Conservation (phyloP, 2,888 invertebrate genomes). For the Dynastes grantii region DNA sequence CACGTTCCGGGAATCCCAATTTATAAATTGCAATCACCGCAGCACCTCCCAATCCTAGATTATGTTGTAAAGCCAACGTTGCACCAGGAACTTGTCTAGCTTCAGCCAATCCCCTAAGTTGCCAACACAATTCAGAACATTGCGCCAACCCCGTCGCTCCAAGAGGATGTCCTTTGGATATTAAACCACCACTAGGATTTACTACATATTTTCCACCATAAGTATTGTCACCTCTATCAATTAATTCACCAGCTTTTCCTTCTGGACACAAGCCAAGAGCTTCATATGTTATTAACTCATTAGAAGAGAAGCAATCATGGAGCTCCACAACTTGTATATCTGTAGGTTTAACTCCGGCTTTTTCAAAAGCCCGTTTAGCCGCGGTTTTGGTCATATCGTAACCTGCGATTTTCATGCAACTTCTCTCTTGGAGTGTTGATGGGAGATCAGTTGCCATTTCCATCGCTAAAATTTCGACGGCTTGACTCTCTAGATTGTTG, state of each 20-base stretch:
- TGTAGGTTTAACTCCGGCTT: slow-evolving; percentile 81
- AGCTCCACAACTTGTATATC: slow-evolving; percentile 96
- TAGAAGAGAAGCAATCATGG: slow-evolving; percentile 98
- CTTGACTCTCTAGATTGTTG: slow-evolving; percentile 86
- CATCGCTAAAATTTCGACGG: slow-evolving; percentile 98
- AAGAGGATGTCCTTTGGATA: slow-evolving; percentile 97
- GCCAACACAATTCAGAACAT: slow-evolving; percentile 88
- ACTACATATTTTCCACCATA: slow-evolving; percentile 97
- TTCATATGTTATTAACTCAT: slow-evolving; percentile 97
- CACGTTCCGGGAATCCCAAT: slow-evolving; percentile 82
- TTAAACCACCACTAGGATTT: slow-evolving; percentile 99
- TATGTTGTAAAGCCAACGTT: slow-evolving; percentile 93
- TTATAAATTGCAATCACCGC: slow-evolving; percentile 93
- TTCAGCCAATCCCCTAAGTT: slow-evolving; percentile 86
- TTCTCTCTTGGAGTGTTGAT: slow-evolving; percentile 86
- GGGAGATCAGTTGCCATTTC: slow-evolving; percentile 96
- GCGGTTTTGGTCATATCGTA: slow-evolving; percentile 95
- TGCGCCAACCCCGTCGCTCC: slow-evolving; percentile 94
- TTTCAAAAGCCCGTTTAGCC: slow-evolving; percentile 82
- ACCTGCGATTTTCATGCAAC: slow-evolving; percentile 88
- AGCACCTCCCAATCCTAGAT: slow-evolving; percentile 96
- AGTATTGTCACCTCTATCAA: slow-evolving; percentile 96
- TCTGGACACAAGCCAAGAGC: slow-evolving; percentile 93
- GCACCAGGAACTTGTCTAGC: slow-evolving; percentile 83
- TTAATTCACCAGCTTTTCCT: slow-evolving; percentile 92